Percentiles rank a stretch among this genome's conserved stretches.
phyloP scores from a whole-genome alignment of 1,140 invertebrate genomes.

The Drosophila gunungcola region DNA sequence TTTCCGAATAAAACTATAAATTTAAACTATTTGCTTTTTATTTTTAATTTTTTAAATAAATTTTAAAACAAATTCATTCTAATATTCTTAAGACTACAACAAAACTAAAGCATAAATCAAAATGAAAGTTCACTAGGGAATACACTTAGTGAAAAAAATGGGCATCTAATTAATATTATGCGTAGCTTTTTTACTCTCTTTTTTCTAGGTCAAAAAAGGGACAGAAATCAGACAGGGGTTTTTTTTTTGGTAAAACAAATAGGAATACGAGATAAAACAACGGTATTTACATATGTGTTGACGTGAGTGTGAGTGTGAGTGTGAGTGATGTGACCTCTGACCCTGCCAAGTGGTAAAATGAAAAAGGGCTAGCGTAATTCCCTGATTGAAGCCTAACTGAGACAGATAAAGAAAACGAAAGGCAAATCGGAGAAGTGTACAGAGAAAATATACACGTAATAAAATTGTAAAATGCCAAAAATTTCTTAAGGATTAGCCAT shows the following conservation, averaged over 20 bases:
- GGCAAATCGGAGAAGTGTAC: constrained; percentile 1
- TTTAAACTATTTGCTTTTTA: too few relatives aligned
- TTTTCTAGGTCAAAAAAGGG: constrained; percentile 22
- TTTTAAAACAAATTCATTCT: too few relatives aligned
- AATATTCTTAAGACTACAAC: too few relatives aligned
- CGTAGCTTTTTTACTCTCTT: not conserved
- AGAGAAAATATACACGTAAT: not conserved
- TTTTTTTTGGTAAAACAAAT: constrained; percentile 18
- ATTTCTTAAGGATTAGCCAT: too few relatives aligned
- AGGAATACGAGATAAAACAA: constrained; percentile 33
- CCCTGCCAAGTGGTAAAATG: constrained; percentile 46
- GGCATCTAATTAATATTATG: constrained; percentile 36
- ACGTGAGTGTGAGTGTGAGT: constrained; percentile 2
- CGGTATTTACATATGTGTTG: constrained; percentile 41
- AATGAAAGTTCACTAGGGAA: not conserved
- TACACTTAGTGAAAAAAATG: not conserved
- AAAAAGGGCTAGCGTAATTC: constrained; percentile 42
- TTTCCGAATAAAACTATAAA: not conserved
- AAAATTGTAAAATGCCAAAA: too few relatives aligned
- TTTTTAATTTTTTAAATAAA: too few relatives aligned
- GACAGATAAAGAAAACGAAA: constrained; percentile 11
- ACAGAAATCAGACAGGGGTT: constrained; percentile 1
- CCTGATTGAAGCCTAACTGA: constrained; percentile 43
- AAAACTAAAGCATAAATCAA: not conserved
- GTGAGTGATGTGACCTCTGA: constrained; percentile 39